Percentiles rank a stretch among this genome's conserved stretches.
phyloP scores from a whole-genome alignment of 2,888 invertebrate genomes.

The Drosophila anomelani region DNA sequence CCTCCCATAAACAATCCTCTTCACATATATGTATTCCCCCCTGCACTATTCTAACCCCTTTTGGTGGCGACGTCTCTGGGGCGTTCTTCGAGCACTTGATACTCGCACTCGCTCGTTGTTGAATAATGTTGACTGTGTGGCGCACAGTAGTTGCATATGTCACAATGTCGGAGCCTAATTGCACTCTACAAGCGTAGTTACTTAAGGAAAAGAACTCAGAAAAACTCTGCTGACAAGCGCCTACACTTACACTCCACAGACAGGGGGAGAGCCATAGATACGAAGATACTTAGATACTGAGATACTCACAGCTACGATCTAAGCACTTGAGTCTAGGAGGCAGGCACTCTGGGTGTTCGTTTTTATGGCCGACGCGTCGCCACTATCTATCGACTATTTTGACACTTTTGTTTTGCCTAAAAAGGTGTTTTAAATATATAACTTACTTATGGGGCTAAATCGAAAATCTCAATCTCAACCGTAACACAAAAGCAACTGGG shows the following conservation, averaged over 20 bases:
- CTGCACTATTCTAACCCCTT: conserved; percentile 21
- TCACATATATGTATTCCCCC: conserved; percentile 2
- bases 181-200: conserved; percentile 71
- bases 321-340: conserved; percentile 12
- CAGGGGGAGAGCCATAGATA: conserved; percentile 18
- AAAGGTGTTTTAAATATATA: conserved; percentile 78
- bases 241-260: conserved; percentile 30
- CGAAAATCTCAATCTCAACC: conserved; percentile 19
- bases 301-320: conserved; percentile 3
- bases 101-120: conserved; percentile 14
- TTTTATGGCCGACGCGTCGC: conserved; percentile 42
- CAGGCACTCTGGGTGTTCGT: conserved; percentile 53
- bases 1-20: conserved; percentile 20
- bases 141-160: conserved; percentile 72
- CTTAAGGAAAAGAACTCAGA: conserved; percentile 52
- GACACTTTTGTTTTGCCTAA: conserved; percentile 79
- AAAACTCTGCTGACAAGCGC: conserved; percentile 52
- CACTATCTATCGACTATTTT: conserved; percentile 68
- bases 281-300: conserved; percentile 14
- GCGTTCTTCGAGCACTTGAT: conserved; percentile 25
- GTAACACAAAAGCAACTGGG: conserved; percentile 20
- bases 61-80: conserved; percentile 21
- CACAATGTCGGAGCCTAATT: conserved; percentile 73
- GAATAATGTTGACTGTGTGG: conserved; percentile 36
- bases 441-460: conserved; percentile 54